Evolutionary conservation across 1,140 invertebrate species (phyloP).

Genomic region (Habropoda laboriosa): DNA sequence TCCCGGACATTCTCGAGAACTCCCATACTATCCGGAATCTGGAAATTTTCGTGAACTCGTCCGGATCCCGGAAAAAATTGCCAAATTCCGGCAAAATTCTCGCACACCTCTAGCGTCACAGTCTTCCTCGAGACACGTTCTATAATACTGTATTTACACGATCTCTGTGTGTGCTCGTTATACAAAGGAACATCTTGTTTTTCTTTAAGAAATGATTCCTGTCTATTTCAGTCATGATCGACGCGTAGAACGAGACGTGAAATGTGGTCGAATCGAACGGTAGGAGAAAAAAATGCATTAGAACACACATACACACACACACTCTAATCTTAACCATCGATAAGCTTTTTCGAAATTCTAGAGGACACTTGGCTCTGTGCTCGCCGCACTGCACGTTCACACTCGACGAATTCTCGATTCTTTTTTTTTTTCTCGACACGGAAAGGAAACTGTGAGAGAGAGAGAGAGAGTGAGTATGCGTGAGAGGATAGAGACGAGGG

Average conservation of each 20-base stretch:
- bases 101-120: no score
- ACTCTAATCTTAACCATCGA: background rate
- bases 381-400: background rate
- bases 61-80: no score
- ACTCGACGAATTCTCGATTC: background rate
- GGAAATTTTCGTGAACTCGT: no score
- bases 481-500: background rate
- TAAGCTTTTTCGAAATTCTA: background rate
- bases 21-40: no score
- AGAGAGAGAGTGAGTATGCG: no score
- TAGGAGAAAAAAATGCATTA: no score
- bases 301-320: no score
- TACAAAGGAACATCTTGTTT: background rate
- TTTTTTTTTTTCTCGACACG: background rate
- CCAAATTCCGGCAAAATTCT: no score
- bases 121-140: background rate
- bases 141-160: conserved; percentile 14
- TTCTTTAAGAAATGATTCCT: background rate
- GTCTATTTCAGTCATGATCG: background rate
- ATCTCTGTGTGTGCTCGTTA: conserved; percentile 21
- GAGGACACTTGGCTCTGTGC: background rate
- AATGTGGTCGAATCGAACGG: background rate
- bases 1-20: no score
- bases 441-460: background rate
- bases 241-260: background rate